phyloP scores from a whole-genome alignment of 2,797 vertebrate species.

The Pachyuromys duprasi region DNA sequence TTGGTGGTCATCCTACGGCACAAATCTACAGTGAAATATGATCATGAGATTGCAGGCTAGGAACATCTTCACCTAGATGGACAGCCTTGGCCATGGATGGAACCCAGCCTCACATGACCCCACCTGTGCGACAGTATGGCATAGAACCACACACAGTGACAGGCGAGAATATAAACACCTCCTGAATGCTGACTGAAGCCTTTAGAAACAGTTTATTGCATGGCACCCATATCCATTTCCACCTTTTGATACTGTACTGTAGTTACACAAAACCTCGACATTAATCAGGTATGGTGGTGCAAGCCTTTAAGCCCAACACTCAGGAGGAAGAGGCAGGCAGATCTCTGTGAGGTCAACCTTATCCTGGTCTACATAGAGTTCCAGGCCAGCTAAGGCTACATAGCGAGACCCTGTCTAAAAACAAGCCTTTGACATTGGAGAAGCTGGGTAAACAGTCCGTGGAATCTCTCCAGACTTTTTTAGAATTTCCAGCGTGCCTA shows the following conservation, averaged over 20 bases:
- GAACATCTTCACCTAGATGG: not conserved
- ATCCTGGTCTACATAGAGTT: not conserved
- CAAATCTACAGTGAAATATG: not conserved
- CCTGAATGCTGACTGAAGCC: not conserved
- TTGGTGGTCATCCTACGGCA: not conserved
- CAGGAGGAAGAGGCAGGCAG: not conserved
- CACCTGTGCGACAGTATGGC: rapidly evolving
- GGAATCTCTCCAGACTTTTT: not conserved
- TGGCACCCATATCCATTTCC: not conserved
- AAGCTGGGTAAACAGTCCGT: rapidly evolving
- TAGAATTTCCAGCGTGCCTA: not conserved
- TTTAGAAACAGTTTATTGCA: rapidly evolving
- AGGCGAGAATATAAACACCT: rapidly evolving
- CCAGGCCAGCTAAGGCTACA: not conserved
- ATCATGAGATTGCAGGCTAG: rapidly evolving
- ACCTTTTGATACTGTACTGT: not conserved
- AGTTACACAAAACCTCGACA: not conserved
- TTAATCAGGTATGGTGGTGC: not conserved
- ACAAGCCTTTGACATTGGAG: not conserved
- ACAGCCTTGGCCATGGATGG: not conserved
- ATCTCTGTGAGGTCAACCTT: not conserved
- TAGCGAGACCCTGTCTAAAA: not conserved
- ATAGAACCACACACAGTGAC: rapidly evolving
- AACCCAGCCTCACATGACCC: not conserved
- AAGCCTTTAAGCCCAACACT: not conserved